A percentile compares a stretch with the other conserved stretches of the same genome.
phyloP scores from a whole-genome alignment of 2,797 vertebrate genomes.

The Pseudochirops cupreus region DNA sequence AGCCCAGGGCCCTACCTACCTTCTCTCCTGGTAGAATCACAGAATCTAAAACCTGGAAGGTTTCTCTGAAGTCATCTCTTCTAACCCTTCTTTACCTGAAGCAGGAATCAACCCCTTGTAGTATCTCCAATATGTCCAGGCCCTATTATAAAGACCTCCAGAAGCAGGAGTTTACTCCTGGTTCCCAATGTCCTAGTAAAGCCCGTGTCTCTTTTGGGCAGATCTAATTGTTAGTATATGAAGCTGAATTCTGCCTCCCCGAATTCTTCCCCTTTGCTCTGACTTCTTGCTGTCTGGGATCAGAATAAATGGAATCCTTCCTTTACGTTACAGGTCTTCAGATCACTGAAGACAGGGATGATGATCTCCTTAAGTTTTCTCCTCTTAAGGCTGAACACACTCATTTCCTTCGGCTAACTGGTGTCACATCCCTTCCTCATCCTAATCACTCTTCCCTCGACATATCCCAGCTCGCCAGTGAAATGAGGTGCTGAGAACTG shows the following conservation, averaged over 20 bases:
- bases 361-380: not conserved
- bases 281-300: not conserved
- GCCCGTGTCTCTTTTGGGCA: not conserved
- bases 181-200: not conserved
- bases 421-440: not conserved
- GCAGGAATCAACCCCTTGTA: not conserved
- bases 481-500: not conserved
- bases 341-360: not conserved
- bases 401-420: not conserved
- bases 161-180: not conserved
- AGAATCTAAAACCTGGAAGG: not conserved
- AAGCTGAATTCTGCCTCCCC: not conserved
- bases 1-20: not conserved
- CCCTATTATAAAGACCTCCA: not conserved
- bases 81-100: not conserved
- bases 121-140: not conserved
- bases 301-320: not conserved
- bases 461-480: not conserved
- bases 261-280: not conserved
- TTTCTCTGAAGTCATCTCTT: not conserved
- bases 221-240: not conserved
- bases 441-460: not conserved
- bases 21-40: not conserved
- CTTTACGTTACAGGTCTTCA: not conserved
- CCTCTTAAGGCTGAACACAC: not conserved